Evolutionary conservation across 2,113 vertebrate genomes (phyloP), one percentile per base, ranked within the genome.

Genomic region (Vidua chalybeata): DNA sequence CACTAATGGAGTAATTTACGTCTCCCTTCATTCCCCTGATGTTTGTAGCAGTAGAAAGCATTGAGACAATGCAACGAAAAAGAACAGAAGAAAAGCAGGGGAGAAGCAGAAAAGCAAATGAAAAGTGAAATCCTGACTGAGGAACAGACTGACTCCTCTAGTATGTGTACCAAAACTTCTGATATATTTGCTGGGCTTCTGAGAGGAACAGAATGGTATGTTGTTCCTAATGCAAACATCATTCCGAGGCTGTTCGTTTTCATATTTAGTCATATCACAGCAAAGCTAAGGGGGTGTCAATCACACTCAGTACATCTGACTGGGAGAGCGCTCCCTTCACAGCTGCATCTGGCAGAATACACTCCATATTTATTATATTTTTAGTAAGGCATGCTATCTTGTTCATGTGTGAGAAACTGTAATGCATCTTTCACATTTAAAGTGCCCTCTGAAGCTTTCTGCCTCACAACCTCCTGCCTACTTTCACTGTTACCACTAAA

Each of bases 401-500:
- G 96, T 95, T 98, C 96, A 97, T 79, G 56, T 96, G 98, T 97
- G 95, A 96, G 97, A 96, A 97, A 95, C 93, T 96, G 95, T 97
- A 97, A 97, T 98, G 97, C 97, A 98, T 98, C 97, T 98, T 98
- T 97, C 97, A 97, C 97, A 97, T 97, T 97, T 98, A 98, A 98
- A 98, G 97, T 97, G 97, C 96, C 83, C 96, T 98, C 96, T 96
- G 97, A 98, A 98, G 97, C 98, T 97, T 98, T 98, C 97, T 98
- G 97, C 98, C 95, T 97, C 97, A 61, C 97, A 98, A 97, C 96
- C 97, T 98, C 96, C 98, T 98, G 97, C 98, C 96, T 98, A 96
- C 96, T 98, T 97, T 98, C 97, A 96, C 97, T 98, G 97, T 97
- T 96, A 98, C 92, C 97, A 97, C 95, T 98, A 97, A 99, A 99